Percentiles rank a stretch among this genome's conserved stretches.
phyloP scores from a whole-genome alignment of 2,888 invertebrate genomes.

The Candidula unifasciata region DNA sequence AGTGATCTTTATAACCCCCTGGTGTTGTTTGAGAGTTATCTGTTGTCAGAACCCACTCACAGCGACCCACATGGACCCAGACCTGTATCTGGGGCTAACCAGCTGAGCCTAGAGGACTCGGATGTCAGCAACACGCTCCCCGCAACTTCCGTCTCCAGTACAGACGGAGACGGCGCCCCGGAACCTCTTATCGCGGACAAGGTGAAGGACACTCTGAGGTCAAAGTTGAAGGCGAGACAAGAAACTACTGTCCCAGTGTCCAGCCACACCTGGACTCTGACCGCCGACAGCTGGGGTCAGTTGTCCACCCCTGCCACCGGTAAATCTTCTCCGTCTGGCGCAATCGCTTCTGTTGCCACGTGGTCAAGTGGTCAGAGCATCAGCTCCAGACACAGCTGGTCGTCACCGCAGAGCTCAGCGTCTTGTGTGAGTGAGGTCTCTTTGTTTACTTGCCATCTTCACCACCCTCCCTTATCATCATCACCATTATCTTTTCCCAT shows the following conservation, averaged over 20 bases:
- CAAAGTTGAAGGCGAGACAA: slow-evolving; percentile 25
- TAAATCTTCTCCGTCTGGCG: not conserved
- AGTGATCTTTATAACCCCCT: not conserved
- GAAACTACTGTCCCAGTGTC: not conserved
- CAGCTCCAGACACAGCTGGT: not conserved
- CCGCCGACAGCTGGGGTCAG: not conserved
- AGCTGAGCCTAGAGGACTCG: not conserved
- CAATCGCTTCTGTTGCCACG: not conserved
- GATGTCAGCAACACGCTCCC: slow-evolving; percentile 6
- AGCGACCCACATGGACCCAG: not conserved
- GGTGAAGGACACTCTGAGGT: slow-evolving; percentile 15
- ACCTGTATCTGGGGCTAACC: not conserved
- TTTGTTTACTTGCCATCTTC: not conserved
- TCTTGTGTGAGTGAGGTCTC: not conserved
- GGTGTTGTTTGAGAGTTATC: no score
- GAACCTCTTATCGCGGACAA: not conserved
- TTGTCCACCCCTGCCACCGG: not conserved
- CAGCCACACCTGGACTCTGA: not conserved
- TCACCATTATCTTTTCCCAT: no score
- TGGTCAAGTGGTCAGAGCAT: no score
- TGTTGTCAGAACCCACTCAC: not conserved
- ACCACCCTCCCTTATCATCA: no score
- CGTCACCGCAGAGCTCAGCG: not conserved
- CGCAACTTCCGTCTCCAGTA: not conserved
- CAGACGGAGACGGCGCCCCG: not conserved